Conservation (phyloP, 1,140 invertebrate species). For the Pomacea maculata region DNA sequence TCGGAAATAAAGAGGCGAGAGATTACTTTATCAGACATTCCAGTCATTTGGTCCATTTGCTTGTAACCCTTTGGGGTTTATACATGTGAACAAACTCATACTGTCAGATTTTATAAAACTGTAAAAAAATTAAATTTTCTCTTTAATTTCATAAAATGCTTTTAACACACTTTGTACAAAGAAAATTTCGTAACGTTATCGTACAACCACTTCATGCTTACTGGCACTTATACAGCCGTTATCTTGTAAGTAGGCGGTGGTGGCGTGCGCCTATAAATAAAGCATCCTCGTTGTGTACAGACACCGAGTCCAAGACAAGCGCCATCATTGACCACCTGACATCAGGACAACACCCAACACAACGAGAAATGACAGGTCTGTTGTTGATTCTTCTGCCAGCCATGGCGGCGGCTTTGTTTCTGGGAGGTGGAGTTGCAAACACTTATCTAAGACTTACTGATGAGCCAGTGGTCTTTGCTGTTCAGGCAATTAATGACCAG, state of each 20-base stretch:
- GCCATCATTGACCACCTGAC: neutral
- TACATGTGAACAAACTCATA: no score
- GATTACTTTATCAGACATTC: no score
- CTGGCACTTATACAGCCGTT: neutral
- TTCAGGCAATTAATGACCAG: conserved; percentile 6
- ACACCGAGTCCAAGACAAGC: neutral
- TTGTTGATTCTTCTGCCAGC: conserved; percentile 8
- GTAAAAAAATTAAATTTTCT: no score
- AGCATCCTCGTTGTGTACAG: no score
- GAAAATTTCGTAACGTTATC: no score
- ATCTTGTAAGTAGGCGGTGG: neutral
- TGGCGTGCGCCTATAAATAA: no score
- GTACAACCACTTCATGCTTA: neutral
- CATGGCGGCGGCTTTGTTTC: neutral
- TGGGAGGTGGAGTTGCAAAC: neutral
- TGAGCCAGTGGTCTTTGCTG: conserved; percentile 15
- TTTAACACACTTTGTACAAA: no score
- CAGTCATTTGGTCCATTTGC: no score
- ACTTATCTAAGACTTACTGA: neutral
- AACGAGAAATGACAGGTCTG: neutral
- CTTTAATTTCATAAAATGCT: no score
- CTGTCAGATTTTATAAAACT: no score
- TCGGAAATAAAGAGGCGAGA: no score
- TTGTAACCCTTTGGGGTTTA: no score
- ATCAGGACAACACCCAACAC: neutral